Evolutionary conservation across 2,113 vertebrate species (phyloP), one percentile per base, ranked within the genome.

Genomic region (Lasiurus borealis): DNA sequence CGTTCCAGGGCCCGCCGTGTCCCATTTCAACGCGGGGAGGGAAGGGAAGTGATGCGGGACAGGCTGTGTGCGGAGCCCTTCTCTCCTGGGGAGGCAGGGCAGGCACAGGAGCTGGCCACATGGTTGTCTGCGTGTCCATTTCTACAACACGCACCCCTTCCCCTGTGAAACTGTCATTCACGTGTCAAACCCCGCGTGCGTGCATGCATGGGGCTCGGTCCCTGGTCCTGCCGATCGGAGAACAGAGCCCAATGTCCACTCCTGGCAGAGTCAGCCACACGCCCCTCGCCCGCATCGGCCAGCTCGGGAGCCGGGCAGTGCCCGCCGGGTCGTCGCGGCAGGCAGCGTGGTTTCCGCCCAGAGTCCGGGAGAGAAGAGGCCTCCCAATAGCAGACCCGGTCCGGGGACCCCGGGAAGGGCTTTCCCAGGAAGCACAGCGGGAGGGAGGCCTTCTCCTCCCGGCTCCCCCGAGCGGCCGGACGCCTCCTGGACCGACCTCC

Each of bases 211-310:
- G 72, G 46, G 95, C 64, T 92, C 23, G 68, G 82, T 82, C 95
- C 92, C 93, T 72, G 4, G 19, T 50, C 91, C 82, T 0, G 46
- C 80, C 87, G 96, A 94, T 82, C 94, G 85, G 93, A 97, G 85
- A 84, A 89, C 64, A 72, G 94, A 96, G 94, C 95, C 93, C 90
- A 95, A 96, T 18, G 59, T 92, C 87, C 29, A 66, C 75, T 93
- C 76, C 68, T 66, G 8, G 0, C 44, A 52, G 83, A 72, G 66
- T 5, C 3, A 92, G 89, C 71, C 75, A 89, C 92, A 90, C 11
- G 40, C 59, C 68, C 54, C 50, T 50, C 90, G 85, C 50, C 76
- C 93, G 75, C 0, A 10, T 21, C 8, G 21, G 57, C 21, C 57
- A 59, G 57, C 57, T 6, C 21, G 2, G 8, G 8, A 4, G 21